Base-by-base conservation (phyloP, 2,113 vertebrate genomes). In the Calidris pugnax region DNA sequence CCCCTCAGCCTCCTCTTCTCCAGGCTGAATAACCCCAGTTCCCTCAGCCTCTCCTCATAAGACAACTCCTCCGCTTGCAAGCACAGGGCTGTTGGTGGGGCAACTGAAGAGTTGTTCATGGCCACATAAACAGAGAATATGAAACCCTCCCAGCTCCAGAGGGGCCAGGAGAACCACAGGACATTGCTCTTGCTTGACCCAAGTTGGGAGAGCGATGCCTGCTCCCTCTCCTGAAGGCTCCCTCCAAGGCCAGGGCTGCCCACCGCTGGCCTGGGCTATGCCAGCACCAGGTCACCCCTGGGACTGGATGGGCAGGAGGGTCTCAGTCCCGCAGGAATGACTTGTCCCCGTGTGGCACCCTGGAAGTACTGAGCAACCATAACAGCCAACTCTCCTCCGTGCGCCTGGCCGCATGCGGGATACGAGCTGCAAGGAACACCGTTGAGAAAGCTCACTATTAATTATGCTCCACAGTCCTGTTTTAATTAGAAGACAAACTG, bases 401-500 rank as follows among this genome's bases (percentile, higher is more conserved):
- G 81, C 0, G 47, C 33, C 47, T 23, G 60, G 73, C 28, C 0
- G 10, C 0, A 0, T 53, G 41, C n/a, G 56, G 27, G 80, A 57
- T 6, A 59, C 0, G 3, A 93, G 73, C 86, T 43, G 33, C 62
- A 67, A 73, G 76, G 69, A 80, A 72, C 1, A 14, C 67, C 75
- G 50, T 63, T 51, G 87, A 95, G 92, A 91, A 90, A 95, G 72
- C 73, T 96, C 87, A 63, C 85, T 89, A 85, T 96, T 97, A 96
- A 95, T 97, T 95, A 94, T 88, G 95, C 90, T 96, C 91, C 85
- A 87, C 77, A 71, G 87, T 75, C 79, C 93, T 92, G 18, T 91
- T 95, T 95, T 97, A 97, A 96, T 96, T 97, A 97, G 96, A 91
- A 96, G 96, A 94, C 92, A 95, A 97, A 96, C 66, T 51, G 95